Percentiles rank a stretch among this genome's conserved stretches.
These are phyloP conservation scores for Lethrus apterus DNA, from an alignment of 1,140 invertebrate genomes.

Conservation along the genomic window DNA sequence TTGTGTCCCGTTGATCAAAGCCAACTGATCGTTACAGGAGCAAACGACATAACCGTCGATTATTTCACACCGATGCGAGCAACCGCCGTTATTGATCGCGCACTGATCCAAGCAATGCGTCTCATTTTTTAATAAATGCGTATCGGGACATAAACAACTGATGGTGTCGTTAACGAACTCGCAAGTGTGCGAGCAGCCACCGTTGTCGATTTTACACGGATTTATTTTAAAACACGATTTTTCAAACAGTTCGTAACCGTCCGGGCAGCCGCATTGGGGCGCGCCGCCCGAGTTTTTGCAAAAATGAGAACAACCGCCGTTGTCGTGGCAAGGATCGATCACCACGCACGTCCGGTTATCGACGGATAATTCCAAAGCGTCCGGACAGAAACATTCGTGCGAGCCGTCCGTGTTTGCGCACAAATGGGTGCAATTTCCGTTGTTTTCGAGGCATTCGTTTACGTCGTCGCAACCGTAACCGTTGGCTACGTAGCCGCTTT, in stretches of 20 bases:
- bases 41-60: constrained; percentile 52
- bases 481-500: constrained; percentile 44
- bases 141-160: constrained; percentile 68
- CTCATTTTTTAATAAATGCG: constrained; percentile 51
- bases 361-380: constrained; percentile 39
- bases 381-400: constrained; percentile 53
- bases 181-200: constrained; percentile 52
- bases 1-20: neutral
- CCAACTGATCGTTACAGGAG: constrained; percentile 39
- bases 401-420: constrained; percentile 61
- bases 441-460: constrained; percentile 54
- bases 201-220: constrained; percentile 45
- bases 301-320: constrained; percentile 49
- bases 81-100: constrained; percentile 48
- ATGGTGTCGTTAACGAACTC: constrained; percentile 41
- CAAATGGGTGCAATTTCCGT: constrained; percentile 49
- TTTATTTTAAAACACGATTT: too few relatives aligned
- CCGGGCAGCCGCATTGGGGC: neutral
- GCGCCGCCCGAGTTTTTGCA: constrained; percentile 45
- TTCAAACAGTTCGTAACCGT: too few relatives aligned
- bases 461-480: constrained; percentile 47
- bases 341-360: constrained; percentile 45
- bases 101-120: constrained; percentile 45
- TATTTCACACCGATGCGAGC: constrained; percentile 58
- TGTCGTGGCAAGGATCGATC: constrained; percentile 64